Percentiles rank a stretch among this genome's conserved stretches.
These are phyloP conservation scores for Neogobius melanostomus DNA, from an alignment of 2,113 vertebrate genomes.

Conservation along the genomic window DNA sequence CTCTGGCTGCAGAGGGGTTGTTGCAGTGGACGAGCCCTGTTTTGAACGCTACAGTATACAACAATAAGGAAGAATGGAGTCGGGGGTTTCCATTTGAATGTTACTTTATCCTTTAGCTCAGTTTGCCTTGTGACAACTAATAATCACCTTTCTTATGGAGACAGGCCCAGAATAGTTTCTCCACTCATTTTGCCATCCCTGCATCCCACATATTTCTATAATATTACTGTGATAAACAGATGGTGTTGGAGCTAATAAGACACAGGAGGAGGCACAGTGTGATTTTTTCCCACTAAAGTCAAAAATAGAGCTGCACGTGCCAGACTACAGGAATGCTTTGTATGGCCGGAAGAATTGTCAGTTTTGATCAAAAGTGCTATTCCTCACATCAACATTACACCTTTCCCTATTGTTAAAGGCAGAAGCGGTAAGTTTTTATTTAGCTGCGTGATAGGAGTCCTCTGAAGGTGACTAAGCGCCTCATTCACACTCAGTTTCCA, in stretches of 20 bases:
- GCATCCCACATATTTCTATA: neutral
- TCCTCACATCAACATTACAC: neutral
- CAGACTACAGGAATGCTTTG: neutral
- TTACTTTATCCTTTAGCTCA: neutral
- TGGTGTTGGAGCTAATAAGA: constrained; percentile 4
- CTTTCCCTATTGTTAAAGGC: neutral
- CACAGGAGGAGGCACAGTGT: neutral
- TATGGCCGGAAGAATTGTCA: constrained; percentile 13
- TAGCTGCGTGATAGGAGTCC: neutral
- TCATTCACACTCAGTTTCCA: too few species aligned
- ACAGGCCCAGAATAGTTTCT: neutral
- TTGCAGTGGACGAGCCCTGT: too few species aligned
- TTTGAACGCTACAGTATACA: too few species aligned
- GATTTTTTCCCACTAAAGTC: constrained; percentile 5
- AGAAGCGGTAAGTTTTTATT: neutral
- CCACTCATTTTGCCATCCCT: neutral
- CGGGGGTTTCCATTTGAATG: too few species aligned
- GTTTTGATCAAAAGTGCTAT: constrained; percentile 3
- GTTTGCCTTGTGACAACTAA: neutral
- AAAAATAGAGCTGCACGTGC: constrained; percentile 8
- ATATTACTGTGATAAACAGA: neutral
- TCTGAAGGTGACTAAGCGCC: neutral
- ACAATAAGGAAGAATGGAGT: too few species aligned
- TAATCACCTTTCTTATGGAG: neutral
- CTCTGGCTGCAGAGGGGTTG: too few species aligned